Percentiles rank a stretch among this genome's conserved stretches.
phyloP scores from a whole-genome alignment of 2,888 invertebrate genomes.

The Scaptomyza flava region DNA sequence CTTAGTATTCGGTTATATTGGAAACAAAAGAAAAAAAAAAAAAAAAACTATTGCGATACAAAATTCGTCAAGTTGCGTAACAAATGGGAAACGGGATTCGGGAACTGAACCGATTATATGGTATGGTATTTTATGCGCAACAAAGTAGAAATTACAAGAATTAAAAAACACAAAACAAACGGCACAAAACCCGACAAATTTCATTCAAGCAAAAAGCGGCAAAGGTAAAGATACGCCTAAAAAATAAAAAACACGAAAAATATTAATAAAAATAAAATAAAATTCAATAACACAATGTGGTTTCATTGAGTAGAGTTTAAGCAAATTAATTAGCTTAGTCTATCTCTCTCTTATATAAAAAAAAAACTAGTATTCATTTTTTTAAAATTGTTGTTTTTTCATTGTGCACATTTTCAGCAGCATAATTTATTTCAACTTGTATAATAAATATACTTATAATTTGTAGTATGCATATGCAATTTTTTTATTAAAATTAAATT shows the following conservation, averaged over 20 bases:
- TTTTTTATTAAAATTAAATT: slow-evolving; percentile 8
- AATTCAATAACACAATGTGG: slow-evolving; percentile 40
- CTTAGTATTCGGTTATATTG: slow-evolving; percentile 33
- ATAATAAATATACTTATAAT: slow-evolving; percentile 61
- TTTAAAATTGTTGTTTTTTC: slow-evolving; percentile 14
- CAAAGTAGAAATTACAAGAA: slow-evolving; percentile 37
- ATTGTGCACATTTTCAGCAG: slow-evolving; percentile 65
- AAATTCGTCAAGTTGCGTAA: slow-evolving; percentile 9
- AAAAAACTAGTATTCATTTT: neutral
- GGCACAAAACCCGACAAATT: slow-evolving; percentile 52
- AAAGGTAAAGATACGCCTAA: slow-evolving; percentile 52
- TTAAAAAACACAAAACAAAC: slow-evolving; percentile 22
- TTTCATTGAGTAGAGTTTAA: slow-evolving; percentile 5
- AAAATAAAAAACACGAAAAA: slow-evolving; percentile 58
- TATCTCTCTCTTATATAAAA: slow-evolving; percentile 15
- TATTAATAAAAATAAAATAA: slow-evolving; percentile 70
- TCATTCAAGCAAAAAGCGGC: slow-evolving; percentile 61
- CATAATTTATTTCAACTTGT: slow-evolving; percentile 53
- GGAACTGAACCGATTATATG: slow-evolving; percentile 34
- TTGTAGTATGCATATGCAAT: slow-evolving; percentile 18
- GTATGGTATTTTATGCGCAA: slow-evolving; percentile 44
- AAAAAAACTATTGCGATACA: slow-evolving; percentile 14
- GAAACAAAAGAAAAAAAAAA: neutral
- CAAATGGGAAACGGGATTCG: slow-evolving; percentile 11
- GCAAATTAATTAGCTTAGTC: neutral